Conservation (phyloP, 1,140 invertebrate genomes). For the Muscidifurax raptorellus region DNA sequence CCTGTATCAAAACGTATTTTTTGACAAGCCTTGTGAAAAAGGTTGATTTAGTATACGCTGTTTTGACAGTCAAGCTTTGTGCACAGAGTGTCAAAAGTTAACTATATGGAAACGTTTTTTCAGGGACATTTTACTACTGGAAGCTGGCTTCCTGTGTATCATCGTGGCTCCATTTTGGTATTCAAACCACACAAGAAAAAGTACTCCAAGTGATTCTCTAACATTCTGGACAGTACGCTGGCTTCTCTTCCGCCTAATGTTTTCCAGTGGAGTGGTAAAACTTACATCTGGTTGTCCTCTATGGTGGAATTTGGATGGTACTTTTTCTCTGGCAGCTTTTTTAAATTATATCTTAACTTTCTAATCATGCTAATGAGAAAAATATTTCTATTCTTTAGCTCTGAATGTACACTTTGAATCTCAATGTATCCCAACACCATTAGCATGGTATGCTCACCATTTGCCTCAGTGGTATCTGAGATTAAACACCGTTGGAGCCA, state of each 20-base stretch:
- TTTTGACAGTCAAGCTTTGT: too few species aligned
- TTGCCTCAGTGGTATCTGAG: constrained; percentile 82
- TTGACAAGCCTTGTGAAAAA: too few species aligned
- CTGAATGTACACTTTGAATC: constrained; percentile 86
- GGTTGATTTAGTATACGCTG: too few species aligned
- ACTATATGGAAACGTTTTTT: constrained; percentile 53
- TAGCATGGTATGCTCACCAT: constrained; percentile 84
- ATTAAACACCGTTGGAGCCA: constrained; percentile 79
- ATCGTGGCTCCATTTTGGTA: constrained; percentile 82
- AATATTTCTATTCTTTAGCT: constrained; percentile 76
- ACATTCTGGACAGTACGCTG: constrained; percentile 86
- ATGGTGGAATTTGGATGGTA: constrained; percentile 90
- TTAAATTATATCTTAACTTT: not conserved
- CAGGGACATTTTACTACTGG: constrained; percentile 87
- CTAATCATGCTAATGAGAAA: not conserved
- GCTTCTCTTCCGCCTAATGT: constrained; percentile 87
- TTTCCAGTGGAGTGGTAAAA: constrained; percentile 86
- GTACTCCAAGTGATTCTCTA: constrained; percentile 76
- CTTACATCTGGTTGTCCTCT: constrained; percentile 84
- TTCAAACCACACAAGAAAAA: constrained; percentile 67
- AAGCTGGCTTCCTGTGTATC: constrained; percentile 86
- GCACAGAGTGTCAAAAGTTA: too few species aligned
- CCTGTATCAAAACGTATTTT: too few species aligned
- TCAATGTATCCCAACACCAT: constrained; percentile 82
- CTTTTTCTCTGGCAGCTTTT: constrained; percentile 14